Conservation (phyloP, 2,888 invertebrate genomes). For the Cremastinae sp. region DNA sequence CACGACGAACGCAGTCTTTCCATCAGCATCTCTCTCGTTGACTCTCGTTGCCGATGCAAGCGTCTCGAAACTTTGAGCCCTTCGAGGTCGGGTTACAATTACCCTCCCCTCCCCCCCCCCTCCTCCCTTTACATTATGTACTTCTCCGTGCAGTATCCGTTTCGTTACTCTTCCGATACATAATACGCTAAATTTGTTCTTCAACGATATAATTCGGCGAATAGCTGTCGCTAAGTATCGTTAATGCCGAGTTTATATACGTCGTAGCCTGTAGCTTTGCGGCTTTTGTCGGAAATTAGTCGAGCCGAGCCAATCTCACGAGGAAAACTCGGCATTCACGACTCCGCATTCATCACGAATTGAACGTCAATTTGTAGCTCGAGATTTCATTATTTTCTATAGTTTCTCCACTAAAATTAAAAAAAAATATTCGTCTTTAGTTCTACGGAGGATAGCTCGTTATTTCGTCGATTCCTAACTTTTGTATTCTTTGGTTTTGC, state of each 20-base stretch:
- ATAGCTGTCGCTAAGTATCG: constrained; percentile 63
- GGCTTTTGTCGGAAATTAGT: constrained; percentile 21
- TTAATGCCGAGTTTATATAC: constrained; percentile 59
- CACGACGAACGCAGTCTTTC: too few species aligned
- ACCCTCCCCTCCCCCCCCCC: too few species aligned
- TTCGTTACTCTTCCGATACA: constrained; percentile 24
- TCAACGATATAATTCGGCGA: constrained; percentile 65
- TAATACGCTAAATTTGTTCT: constrained; percentile 50
- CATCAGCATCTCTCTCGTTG: constrained; percentile 37
- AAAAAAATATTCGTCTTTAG: too few species aligned
- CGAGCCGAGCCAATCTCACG: constrained; percentile 30
- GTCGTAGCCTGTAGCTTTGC: constrained; percentile 13
- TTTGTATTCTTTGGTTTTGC: too few species aligned
- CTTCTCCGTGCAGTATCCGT: constrained; percentile 20
- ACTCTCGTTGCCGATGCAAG: constrained; percentile 33
- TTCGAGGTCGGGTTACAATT: constrained; percentile 27
- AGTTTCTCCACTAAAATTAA: too few species aligned
- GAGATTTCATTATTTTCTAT: too few species aligned
- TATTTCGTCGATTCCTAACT: too few species aligned
- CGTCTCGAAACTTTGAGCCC: constrained; percentile 39
- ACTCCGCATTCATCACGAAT: too few species aligned
- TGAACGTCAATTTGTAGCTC: too few species aligned
- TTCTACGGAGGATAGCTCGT: too few species aligned
- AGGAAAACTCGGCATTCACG: constrained; percentile 32
- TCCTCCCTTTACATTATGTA: constrained; percentile 41